Evolutionary conservation across 2,888 invertebrate genomes (phyloP).

Genomic region (Dynastes grantii): DNA sequence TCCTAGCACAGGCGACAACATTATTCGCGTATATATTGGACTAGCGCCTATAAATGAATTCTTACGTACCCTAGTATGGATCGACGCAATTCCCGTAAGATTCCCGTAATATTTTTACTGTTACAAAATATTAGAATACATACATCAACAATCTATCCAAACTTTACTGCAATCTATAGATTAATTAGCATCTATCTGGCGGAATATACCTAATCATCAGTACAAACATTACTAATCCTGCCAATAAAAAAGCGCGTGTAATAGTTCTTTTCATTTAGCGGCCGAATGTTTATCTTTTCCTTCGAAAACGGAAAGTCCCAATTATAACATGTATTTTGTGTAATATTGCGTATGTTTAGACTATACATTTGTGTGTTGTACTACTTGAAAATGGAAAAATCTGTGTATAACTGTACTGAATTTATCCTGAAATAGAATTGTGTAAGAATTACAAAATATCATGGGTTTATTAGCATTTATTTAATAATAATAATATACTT

Average conservation of each 20-base stretch:
- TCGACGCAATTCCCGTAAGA: too few relatives aligned
- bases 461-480: neutral
- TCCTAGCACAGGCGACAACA: too few relatives aligned
- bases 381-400: neutral
- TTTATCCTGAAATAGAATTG: neutral
- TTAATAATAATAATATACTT: too few relatives aligned
- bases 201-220: neutral
- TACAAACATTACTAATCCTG: neutral
- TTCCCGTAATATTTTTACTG: too few relatives aligned
- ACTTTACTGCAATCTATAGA: neutral
- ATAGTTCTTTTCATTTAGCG: neutral
- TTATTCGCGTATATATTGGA: too few relatives aligned
- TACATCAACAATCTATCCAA: neutral
- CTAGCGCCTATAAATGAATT: too few relatives aligned
- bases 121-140: too few relatives aligned
- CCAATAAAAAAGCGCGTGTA: neutral
- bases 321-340: neutral
- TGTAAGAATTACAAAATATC: neutral
- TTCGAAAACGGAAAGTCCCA: constrained; percentile 7
- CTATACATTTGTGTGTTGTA: neutral
- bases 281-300: neutral
- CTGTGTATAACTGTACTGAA: neutral
- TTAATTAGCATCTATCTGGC: neutral
- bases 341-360: neutral
- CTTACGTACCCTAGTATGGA: too few relatives aligned